Evolutionary conservation across 1,140 invertebrate genomes (phyloP).

Genomic region (Carcinoscorpius rotundicauda): DNA sequence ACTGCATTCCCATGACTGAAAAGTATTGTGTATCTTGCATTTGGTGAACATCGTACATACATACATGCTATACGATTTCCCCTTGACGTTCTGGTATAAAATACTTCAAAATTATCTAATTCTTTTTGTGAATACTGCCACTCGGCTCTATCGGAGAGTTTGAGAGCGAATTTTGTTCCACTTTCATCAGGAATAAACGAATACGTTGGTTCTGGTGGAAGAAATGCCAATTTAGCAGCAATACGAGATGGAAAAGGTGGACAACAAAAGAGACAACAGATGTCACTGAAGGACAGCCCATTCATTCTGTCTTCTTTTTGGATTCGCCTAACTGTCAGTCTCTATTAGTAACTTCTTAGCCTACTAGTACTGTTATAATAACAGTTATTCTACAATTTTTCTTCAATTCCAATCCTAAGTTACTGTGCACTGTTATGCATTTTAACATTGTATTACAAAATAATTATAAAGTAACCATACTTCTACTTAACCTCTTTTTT

Average conservation of each 20-base stretch:
- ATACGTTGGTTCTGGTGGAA: conserved; percentile 96
- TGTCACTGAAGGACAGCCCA: conserved; percentile 49
- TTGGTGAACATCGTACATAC: conserved; percentile 36
- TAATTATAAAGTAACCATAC: too few relatives aligned
- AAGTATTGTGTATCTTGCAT: conserved; percentile 46
- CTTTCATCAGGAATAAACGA: conserved; percentile 44
- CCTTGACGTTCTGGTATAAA: conserved; percentile 24
- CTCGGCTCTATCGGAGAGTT: conserved; percentile 84
- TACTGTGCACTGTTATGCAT: too few relatives aligned
- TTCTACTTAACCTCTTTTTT: too few relatives aligned
- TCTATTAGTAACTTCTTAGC: too few relatives aligned
- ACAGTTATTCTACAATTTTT: too few relatives aligned
- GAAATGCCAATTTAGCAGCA: conserved; percentile 94
- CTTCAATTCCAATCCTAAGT: too few relatives aligned
- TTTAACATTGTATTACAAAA: too few relatives aligned
- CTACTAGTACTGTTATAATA: too few relatives aligned
- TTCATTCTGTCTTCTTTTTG: conserved; percentile 10
- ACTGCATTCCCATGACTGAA: conserved; percentile 80
- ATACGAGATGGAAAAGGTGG: conserved; percentile 79
- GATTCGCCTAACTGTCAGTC: too few relatives aligned
- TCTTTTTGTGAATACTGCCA: conserved; percentile 96
- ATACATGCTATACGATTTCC: too few relatives aligned
- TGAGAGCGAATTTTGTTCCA: too few relatives aligned
- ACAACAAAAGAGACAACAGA: too few relatives aligned
- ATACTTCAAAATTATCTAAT: conserved; percentile 85